Conservation (phyloP, 2,797 vertebrate genomes). For the Coranthus polyacanthus region DNA sequence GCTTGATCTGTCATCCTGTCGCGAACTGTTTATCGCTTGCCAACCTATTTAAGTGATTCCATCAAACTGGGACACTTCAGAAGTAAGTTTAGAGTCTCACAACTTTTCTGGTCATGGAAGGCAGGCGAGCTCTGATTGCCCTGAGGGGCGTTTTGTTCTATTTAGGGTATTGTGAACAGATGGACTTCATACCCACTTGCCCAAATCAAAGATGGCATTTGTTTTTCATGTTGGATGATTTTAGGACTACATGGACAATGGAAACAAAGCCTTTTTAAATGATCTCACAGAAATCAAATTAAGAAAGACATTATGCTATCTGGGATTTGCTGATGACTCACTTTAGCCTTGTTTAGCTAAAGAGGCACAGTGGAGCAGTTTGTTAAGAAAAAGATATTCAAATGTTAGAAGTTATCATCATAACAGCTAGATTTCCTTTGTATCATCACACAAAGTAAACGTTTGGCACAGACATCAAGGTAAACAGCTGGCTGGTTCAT, state of each 20-base stretch:
- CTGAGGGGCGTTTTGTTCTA: conserved; percentile 79
- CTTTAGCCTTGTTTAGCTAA: conserved; percentile 54
- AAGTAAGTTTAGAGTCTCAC: conserved; percentile 71
- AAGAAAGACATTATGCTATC: conserved; percentile 60
- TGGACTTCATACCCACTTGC: conserved; percentile 71
- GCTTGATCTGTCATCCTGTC: conserved; percentile 71
- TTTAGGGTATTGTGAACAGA: conserved; percentile 81
- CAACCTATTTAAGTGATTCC: conserved; percentile 80
- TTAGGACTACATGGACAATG: conserved; percentile 55
- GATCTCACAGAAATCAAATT: conserved; percentile 71
- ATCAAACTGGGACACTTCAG: conserved; percentile 73
- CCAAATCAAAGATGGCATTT: conserved; percentile 80
- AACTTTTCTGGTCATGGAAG: conserved; percentile 71
- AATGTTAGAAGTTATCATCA: conserved; percentile 53
- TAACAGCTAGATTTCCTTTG: conserved; percentile 41
- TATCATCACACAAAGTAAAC: conserved; percentile 62
- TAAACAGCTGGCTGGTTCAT: conserved; percentile 60
- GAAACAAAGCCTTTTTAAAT: conserved; percentile 73
- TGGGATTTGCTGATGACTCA: conserved; percentile 67
- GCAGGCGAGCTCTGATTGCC: conserved; percentile 70
- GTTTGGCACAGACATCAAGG: conserved; percentile 53
- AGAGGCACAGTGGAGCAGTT: conserved; percentile 31
- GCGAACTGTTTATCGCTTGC: conserved; percentile 77
- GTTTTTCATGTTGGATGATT: conserved; percentile 78
- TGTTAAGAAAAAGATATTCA: conserved; percentile 54